phyloP scores from a whole-genome alignment of 2,888 invertebrate species.

The Phania funesta region DNA sequence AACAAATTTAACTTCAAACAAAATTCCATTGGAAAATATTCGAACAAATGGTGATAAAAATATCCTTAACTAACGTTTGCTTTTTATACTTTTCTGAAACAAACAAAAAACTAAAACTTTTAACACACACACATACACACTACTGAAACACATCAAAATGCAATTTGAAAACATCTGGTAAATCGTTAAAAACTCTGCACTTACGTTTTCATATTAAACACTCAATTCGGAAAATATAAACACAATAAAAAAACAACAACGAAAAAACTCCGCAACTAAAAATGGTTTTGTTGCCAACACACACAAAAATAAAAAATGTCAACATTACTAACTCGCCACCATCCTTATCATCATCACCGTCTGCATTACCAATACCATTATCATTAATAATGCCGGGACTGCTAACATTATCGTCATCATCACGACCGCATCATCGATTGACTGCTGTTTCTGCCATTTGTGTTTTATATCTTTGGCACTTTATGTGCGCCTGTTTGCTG shows the following conservation, averaged over 20 bases:
- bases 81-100: not conserved
- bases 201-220: constrained; percentile 49
- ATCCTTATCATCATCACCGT: constrained; percentile 55
- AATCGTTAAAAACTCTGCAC: constrained; percentile 63
- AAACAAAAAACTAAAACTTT: constrained; percentile 21
- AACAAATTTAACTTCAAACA: constrained; percentile 11
- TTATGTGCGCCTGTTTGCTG: not conserved
- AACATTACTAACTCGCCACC: constrained; percentile 56
- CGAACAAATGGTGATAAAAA: constrained; percentile 60
- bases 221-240: constrained; percentile 26
- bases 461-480: constrained; percentile 45
- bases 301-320: constrained; percentile 50
- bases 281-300: not conserved
- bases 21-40: constrained; percentile 28
- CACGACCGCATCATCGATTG: constrained; percentile 21
- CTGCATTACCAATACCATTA: constrained; percentile 28
- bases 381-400: constrained; percentile 48
- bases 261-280: constrained; percentile 3
- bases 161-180: constrained; percentile 71
- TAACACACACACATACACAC: no score
- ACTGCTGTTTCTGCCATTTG: constrained; percentile 27
- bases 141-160: constrained; percentile 72
- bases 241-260: constrained; percentile 15
- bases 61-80: constrained; percentile 50
- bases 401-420: constrained; percentile 59